Conservation (phyloP, 2,888 invertebrate genomes). For the Beris chalybata region DNA sequence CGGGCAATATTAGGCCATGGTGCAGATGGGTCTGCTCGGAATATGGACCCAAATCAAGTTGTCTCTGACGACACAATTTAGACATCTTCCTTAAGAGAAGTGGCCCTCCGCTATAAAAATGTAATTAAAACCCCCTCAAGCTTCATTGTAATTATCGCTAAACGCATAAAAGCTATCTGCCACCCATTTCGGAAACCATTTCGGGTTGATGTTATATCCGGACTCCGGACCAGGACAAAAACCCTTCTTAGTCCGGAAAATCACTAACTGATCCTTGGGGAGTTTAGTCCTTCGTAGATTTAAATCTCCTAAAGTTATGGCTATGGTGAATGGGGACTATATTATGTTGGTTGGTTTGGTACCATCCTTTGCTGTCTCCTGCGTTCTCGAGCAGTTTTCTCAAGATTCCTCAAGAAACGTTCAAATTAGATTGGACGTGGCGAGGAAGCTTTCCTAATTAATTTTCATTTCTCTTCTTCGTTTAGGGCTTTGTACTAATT, state of each 20-base stretch:
- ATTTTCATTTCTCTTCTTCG: slow-evolving; percentile 32
- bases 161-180: slow-evolving; percentile 36
- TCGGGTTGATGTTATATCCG: neutral
- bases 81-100: slow-evolving; percentile 23
- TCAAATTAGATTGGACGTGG: slow-evolving; percentile 38
- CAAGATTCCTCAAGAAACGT: slow-evolving; percentile 12
- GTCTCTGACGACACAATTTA: slow-evolving; percentile 30
- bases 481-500: slow-evolving; percentile 1
- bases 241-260: slow-evolving; percentile 25
- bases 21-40: slow-evolving; percentile 19
- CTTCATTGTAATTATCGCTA: slow-evolving; percentile 39
- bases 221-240: slow-evolving; percentile 8
- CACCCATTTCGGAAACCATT: slow-evolving; percentile 29
- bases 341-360: neutral
- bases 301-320: slow-evolving; percentile 36
- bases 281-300: slow-evolving; percentile 33
- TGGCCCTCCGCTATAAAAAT: slow-evolving; percentile 33
- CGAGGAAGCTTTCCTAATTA: slow-evolving; percentile 38
- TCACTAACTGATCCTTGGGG: slow-evolving; percentile 33
- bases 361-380: slow-evolving; percentile 16
- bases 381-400: neutral
- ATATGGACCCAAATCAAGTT: slow-evolving; percentile 27
- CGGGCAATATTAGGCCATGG: slow-evolving; percentile 11
- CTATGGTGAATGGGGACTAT: slow-evolving; percentile 11
- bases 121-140: slow-evolving; percentile 40